Evolutionary conservation across 2,797 vertebrate genomes (phyloP).

Genomic region (Lates japonicus): DNA sequence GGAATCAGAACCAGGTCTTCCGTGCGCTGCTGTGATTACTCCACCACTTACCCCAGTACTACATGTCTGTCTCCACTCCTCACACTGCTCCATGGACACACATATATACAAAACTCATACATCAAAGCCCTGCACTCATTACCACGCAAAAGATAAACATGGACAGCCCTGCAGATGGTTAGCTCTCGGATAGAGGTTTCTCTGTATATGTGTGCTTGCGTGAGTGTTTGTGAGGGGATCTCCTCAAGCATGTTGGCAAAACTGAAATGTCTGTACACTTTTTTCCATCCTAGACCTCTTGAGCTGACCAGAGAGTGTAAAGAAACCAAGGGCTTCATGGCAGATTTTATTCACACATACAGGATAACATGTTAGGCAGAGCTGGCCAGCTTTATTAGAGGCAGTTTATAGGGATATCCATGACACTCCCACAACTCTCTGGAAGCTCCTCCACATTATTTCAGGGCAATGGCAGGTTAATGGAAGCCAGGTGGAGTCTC

Average conservation of each 20-base stretch:
- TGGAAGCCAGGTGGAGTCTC: constrained; percentile 75
- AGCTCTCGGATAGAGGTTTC: constrained; percentile 59
- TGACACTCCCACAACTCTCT: constrained; percentile 65
- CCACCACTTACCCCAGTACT: constrained; percentile 56
- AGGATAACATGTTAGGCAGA: constrained; percentile 45
- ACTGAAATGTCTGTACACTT: constrained; percentile 43
- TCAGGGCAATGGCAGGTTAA: constrained; percentile 80
- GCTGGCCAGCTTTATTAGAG: constrained; percentile 64
- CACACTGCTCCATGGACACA: constrained; percentile 57
- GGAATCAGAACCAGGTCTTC: constrained; percentile 63
- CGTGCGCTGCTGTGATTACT: constrained; percentile 61
- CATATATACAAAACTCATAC: constrained; percentile 73
- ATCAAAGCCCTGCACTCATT: constrained; percentile 76
- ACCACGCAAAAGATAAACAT: constrained; percentile 72
- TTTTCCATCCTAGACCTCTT: constrained; percentile 52
- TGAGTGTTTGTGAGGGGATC: constrained; percentile 60
- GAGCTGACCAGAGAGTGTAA: constrained; percentile 53
- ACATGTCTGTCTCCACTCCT: constrained; percentile 72
- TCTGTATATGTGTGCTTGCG: constrained; percentile 67
- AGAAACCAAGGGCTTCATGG: constrained; percentile 42
- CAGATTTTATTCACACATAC: constrained; percentile 63
- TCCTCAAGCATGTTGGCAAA: constrained; percentile 55
- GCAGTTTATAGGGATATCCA: constrained; percentile 67
- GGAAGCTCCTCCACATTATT: constrained; percentile 75
- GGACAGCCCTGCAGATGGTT: constrained; percentile 71